A percentile compares a stretch with the other conserved stretches of the same genome.
phyloP scores from a whole-genome alignment of 2,797 vertebrate species.

The Chiroxiphia lanceolata region DNA sequence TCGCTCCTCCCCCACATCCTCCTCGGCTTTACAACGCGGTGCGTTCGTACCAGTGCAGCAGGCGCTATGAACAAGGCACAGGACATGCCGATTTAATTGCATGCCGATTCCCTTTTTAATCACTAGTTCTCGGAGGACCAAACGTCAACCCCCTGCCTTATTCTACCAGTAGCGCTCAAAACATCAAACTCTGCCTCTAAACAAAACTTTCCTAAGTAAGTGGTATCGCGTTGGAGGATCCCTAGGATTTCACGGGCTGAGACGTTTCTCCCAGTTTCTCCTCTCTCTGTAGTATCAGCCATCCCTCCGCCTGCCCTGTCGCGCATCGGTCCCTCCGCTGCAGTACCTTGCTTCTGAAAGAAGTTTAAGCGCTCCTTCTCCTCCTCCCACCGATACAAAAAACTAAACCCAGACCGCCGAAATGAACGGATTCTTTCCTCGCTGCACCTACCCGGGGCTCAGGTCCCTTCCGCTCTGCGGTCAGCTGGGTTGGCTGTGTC shows the following conservation, averaged over 20 bases:
- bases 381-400: not conserved
- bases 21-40: not conserved
- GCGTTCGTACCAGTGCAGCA: not conserved
- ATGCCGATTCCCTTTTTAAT: not conserved
- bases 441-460: not conserved
- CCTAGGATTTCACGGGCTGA: not conserved
- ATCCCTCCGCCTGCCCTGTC: not conserved
- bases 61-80: not conserved
- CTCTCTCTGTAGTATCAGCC: not conserved
- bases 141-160: not conserved
- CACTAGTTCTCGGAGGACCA: not conserved
- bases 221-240: not conserved
- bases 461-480: not conserved
- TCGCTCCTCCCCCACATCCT: conserved; percentile 30
- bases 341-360: not conserved
- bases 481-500: not conserved
- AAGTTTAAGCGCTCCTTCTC: not conserved
- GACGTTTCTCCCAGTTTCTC: not conserved
- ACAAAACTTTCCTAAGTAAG: not conserved
- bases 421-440: not conserved
- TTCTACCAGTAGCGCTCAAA: not conserved
- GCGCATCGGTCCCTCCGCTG: not conserved
- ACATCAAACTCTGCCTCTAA: not conserved
- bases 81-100: not conserved
- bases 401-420: not conserved